Evolutionary conservation across 1,140 invertebrate species (phyloP), one percentile per base, ranked within the genome.

Genomic region (Bombus haemorrhoidalis): DNA sequence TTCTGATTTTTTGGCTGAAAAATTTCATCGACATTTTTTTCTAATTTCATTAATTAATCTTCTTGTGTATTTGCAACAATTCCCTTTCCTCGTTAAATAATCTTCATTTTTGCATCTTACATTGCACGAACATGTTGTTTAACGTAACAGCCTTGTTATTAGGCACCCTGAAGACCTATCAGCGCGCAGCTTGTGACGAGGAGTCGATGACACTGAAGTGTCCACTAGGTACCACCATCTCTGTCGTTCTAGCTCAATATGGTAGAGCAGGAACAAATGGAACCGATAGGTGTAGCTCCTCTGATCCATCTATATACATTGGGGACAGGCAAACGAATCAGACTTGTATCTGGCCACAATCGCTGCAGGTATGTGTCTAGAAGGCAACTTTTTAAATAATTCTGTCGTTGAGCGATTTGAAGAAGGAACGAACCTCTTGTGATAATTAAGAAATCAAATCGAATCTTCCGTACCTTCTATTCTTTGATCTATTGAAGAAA

Each of bases 121-220:
- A 12, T 62, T 77, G 2, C 1, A 9, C 9, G 28, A 32, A 28
- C 22, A 15, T 9, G 47, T 22, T 85, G 92, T 72, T 93, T 93
- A 92, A 92, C 85, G 84, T 91, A 92, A 32, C 96, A 99, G 98
- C 98, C 92, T 96, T 98, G 80, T 96, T 99, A 87, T 97, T 98
- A 91, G 98, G 98, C 64, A 98, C 98, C 28, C 95, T 99, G 86
- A 96, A 97, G 91, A 98, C 98, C 79, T 98, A 98, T 95, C 98
- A 99, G 93, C 96, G 97, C 89, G 97, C 97, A 9, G 97, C 97
- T 6, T 99, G 98, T 94, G 98, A 99, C 93, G 97, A 98, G 78
- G 97, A 99, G 91, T 96, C 96, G 91, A 97, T 99, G 93, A 96
- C 96, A 37, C 96, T 99, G 68, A 96, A 97, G 86, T 99, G 98